Percentiles rank a stretch among this genome's conserved stretches.
These are phyloP conservation scores for Zoanthus sansibaricus DNA, from an alignment of 92 coral and sea anemone species.

Conservation along the genomic window DNA sequence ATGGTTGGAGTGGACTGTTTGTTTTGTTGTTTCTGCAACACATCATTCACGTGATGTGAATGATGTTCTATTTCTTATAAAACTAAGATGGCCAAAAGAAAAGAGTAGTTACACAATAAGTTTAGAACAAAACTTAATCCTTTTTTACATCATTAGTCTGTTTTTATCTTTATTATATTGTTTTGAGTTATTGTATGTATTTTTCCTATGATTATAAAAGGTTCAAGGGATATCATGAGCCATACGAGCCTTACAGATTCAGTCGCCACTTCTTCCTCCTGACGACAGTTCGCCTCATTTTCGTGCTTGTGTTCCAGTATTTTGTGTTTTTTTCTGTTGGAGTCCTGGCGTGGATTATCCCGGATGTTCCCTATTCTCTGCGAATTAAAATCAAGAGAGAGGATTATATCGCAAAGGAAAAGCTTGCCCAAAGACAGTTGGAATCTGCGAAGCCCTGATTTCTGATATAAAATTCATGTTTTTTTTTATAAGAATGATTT, in stretches of 20 bases:
- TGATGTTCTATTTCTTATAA: no score
- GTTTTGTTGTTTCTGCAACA: no score
- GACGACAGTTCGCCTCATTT: slow-evolving; percentile 79
- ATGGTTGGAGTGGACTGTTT: no score
- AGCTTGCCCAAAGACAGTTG: slow-evolving; percentile 75
- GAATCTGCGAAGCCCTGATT: slow-evolving; percentile 49
- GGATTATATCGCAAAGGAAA: slow-evolving; percentile 81
- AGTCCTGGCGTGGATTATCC: slow-evolving; percentile 85
- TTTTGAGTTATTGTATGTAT: neutral
- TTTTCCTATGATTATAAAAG: slow-evolving; percentile 42
- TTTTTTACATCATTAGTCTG: neutral
- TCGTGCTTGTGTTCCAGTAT: slow-evolving; percentile 89
- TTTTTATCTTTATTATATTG: neutral
- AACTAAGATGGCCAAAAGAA: no score
- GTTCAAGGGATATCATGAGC: slow-evolving; percentile 91
- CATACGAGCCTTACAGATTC: slow-evolving; percentile 79
- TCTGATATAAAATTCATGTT: no score
- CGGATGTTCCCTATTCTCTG: slow-evolving; percentile 86
- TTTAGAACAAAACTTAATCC: neutral
- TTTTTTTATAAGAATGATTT: no score
- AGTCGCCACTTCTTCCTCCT: slow-evolving; percentile 86
- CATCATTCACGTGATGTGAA: no score
- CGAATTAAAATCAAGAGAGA: slow-evolving; percentile 89
- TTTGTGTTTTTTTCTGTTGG: slow-evolving; percentile 82
- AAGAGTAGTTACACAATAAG: no score